Evolutionary conservation across 2,797 vertebrate genomes (phyloP), one percentile per base, ranked within the genome.

Genomic region (Rhynchotus rufescens): DNA sequence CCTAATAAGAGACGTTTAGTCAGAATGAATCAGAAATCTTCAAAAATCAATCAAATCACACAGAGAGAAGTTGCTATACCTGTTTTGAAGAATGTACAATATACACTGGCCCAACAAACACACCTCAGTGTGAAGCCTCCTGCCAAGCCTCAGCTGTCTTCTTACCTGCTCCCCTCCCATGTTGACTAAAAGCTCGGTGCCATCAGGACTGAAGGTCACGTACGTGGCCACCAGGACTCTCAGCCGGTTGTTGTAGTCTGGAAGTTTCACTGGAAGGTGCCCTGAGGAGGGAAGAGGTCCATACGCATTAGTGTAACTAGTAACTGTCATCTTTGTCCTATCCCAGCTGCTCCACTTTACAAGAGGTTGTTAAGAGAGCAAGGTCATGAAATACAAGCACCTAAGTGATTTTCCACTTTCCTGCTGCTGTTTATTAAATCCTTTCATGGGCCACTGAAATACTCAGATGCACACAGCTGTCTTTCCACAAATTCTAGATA

Each of bases 121-220:
- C 40, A 73, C 36, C 47, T 3, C 1, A 25, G 38, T 0, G 10
- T 10, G 59, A 61, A 77, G 62, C 16, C 47, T 26, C 16, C 8
- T 44, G 30, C 26, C 66, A 65, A 66, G 40, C 49, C 51, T 28
- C 2, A 66, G 16, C 64, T 42, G 61, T 7, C 13, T 9, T 82
- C 97, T 81, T 96, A 99, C 99, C 99, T 99, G 99, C 94, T 99
- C 99, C 40, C 99, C 99, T 42, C 99, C 99, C 99, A 99, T 99
- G 97, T 99, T 99, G 80, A 99, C 99, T 10, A 99, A 97, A 66
- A 99, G 98, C 97, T 99, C 99, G 1, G 99, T 99, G 88, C 99
- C 99, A 32, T 99, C 99, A 6, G 99, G 99, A 95, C 99, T 99
- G 97, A 99, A 99, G 72, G 99, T 99, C 93, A 99, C 99, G 0